Evolutionary conservation across 1,140 invertebrate genomes (phyloP).

Genomic region (Neoseiulus cucumeris): DNA sequence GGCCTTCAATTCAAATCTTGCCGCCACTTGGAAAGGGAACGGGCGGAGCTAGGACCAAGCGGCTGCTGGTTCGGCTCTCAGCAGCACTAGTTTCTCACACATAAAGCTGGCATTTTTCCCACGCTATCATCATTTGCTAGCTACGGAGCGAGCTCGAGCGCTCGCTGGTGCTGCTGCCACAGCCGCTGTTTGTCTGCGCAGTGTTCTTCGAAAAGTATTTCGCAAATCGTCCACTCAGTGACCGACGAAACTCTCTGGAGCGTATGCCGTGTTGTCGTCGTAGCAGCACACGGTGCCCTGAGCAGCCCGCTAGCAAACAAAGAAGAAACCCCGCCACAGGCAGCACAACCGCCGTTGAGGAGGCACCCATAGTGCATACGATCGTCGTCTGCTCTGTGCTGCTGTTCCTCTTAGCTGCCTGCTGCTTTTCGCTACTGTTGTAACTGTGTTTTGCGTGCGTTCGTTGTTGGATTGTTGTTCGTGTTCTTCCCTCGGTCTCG

Average conservation of each 20-base stretch:
- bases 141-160: neutral
- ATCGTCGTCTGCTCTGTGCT: too few species aligned
- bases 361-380: too few species aligned
- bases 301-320: too few species aligned
- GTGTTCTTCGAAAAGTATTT: neutral
- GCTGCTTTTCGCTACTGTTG: too few species aligned
- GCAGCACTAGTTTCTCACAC: constrained; percentile 2
- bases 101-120: constrained; percentile 11
- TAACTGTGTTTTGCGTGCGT: too few species aligned
- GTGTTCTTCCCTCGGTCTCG: too few species aligned
- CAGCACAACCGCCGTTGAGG: too few species aligned
- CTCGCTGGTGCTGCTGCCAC: neutral
- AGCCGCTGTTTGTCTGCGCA: neutral
- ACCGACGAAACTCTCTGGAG: neutral
- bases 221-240: too few species aligned
- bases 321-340: too few species aligned
- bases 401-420: too few species aligned
- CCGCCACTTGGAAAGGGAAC: neutral
- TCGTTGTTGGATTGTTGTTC: too few species aligned
- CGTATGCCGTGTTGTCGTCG: neutral
- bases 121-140: constrained; percentile 8
- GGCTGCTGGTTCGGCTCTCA: neutral
- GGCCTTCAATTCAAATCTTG: neutral
- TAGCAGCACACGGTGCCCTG: neutral
- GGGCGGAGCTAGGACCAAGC: neutral